Evolutionary conservation across 2,797 vertebrate species (phyloP).

Genomic region (Alcedo atthis): DNA sequence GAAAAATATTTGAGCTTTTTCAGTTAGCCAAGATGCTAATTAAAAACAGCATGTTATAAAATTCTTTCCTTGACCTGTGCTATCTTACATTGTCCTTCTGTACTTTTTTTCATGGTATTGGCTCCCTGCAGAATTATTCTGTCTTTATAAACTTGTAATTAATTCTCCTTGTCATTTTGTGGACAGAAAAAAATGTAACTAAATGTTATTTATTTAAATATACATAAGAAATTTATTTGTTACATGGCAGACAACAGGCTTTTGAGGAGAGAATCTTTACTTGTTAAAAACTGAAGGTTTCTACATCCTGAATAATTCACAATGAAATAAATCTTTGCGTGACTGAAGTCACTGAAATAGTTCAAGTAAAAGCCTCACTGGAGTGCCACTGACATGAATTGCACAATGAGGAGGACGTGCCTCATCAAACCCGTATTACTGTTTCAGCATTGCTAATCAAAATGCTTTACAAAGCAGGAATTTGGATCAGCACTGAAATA

Average conservation of each 20-base stretch:
- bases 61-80: constrained; percentile 54
- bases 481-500: not conserved
- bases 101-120: constrained; percentile 27
- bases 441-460: constrained; percentile 6
- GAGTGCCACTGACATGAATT: constrained; percentile 1
- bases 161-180: constrained; percentile 16
- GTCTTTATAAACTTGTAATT: constrained; percentile 24
- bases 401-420: not conserved
- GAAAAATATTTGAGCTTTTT: constrained; percentile 56
- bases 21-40: constrained; percentile 63
- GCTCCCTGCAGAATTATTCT: constrained; percentile 12
- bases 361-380: not conserved
- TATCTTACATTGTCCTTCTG: constrained; percentile 49
- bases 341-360: not conserved
- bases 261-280: constrained; percentile 16
- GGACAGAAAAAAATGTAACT: not conserved
- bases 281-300: constrained; percentile 8
- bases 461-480: not conserved
- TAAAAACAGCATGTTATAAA: constrained; percentile 62
- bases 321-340: not conserved
- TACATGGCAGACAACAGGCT: not conserved
- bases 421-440: constrained; percentile 22
- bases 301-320: constrained; percentile 36
- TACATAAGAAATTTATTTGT: constrained; percentile 7
- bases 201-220: constrained; percentile 27